Percentiles rank a stretch among this genome's conserved stretches.
These are phyloP conservation scores for Catharus ustulatus DNA, from an alignment of 2,797 vertebrate genomes.

Conservation along the genomic window DNA sequence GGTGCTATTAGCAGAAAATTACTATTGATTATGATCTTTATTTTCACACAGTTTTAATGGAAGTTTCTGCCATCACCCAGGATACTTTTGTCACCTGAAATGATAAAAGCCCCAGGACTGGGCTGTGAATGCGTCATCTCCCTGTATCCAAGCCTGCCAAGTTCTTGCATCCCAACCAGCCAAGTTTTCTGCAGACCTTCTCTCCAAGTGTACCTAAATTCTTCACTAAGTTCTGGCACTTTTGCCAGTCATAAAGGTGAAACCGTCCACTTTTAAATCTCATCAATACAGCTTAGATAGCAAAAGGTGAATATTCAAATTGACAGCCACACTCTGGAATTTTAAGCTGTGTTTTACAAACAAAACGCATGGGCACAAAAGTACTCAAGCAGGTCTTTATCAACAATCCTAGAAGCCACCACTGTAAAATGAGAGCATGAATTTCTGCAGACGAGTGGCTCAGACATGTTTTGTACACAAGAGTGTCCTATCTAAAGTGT, in stretches of 20 bases:
- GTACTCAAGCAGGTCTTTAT: not conserved
- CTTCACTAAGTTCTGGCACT: not conserved
- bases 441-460: not conserved
- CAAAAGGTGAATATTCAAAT: not conserved
- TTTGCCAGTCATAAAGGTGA: not conserved
- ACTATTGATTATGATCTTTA: not conserved
- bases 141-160: not conserved
- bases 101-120: not conserved
- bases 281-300: not conserved
- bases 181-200: not conserved
- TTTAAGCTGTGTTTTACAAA: not conserved
- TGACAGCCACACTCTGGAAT: not conserved
- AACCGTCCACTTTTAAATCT: not conserved
- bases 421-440: not conserved
- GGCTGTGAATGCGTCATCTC: not conserved
- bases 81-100: not conserved
- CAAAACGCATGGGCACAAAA: not conserved
- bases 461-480: not conserved
- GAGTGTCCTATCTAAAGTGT: not conserved
- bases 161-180: not conserved
- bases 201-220: not conserved
- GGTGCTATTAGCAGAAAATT: not conserved
- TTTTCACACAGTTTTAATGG: not conserved
- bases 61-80: not conserved
- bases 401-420: not conserved